phyloP scores from a whole-genome alignment of 2,113 vertebrate species.

The Prionailurus viverrinus region DNA sequence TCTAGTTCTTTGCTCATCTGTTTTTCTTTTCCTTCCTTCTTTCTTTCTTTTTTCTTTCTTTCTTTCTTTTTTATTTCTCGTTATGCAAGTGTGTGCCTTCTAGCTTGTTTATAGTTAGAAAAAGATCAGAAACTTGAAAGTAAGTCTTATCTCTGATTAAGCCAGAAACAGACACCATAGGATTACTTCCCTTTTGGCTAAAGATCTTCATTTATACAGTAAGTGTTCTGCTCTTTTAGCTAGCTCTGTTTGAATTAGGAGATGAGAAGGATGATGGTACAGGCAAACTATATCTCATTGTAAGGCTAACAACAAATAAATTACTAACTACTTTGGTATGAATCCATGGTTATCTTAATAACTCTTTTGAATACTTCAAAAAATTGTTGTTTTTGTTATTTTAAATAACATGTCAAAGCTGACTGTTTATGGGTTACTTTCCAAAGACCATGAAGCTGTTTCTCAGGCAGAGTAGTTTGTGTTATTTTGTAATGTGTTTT shows the following conservation, averaged over 20 bases:
- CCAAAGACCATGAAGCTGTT: not conserved
- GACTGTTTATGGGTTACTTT: not conserved
- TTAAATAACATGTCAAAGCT: not conserved
- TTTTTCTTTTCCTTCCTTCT: not conserved
- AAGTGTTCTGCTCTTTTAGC: not conserved
- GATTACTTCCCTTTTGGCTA: not conserved
- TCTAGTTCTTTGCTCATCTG: not conserved
- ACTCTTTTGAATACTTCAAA: not conserved
- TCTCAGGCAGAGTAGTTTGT: not conserved
- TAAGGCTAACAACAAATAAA: not conserved
- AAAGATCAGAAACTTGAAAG: not conserved
- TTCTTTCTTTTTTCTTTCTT: not conserved
- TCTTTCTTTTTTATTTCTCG: not conserved
- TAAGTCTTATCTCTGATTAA: not conserved
- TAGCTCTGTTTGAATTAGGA: not conserved
- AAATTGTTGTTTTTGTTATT: not conserved
- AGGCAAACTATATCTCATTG: not conserved
- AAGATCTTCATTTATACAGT: not conserved
- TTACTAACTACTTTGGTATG: not conserved
- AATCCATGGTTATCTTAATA: not conserved
- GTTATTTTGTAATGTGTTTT: constrained; percentile 27
- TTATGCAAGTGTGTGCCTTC: not conserved
- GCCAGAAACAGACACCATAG: not conserved
- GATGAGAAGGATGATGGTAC: not conserved
- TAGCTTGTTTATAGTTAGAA: not conserved